phyloP scores from a whole-genome alignment of 2,113 vertebrate species.

The Coturnix japonica region DNA sequence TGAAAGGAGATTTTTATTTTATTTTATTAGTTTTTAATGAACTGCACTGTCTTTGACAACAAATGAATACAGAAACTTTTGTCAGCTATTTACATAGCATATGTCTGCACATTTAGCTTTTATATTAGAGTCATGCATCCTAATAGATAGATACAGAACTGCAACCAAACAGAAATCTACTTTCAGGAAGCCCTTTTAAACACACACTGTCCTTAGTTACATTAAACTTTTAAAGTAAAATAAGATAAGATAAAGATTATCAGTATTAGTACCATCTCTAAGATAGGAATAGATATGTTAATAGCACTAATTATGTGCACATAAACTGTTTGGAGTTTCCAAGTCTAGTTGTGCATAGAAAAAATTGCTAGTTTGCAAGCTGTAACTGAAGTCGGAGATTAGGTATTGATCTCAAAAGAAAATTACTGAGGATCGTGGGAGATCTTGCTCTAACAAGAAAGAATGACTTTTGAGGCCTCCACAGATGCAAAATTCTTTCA shows the following conservation, averaged over 20 bases:
- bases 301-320: neutral
- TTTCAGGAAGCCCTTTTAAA: neutral
- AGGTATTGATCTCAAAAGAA: conserved; percentile 42
- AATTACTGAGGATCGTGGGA: neutral
- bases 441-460: conserved; percentile 37
- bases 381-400: neutral
- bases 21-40: conserved; percentile 3
- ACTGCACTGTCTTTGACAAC: neutral
- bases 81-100: neutral
- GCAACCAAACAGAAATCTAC: neutral
- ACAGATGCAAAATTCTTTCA: conserved; percentile 61
- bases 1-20: conserved; percentile 24
- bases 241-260: neutral
- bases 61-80: neutral
- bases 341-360: neutral
- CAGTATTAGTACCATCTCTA: neutral
- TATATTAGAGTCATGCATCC: neutral
- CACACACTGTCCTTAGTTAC: neutral
- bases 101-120: neutral
- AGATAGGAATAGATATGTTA: neutral
- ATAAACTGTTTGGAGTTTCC: neutral
- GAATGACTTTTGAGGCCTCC: conserved; percentile 31
- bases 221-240: neutral
- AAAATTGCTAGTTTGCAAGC: conserved; percentile 3
- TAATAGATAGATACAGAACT: neutral